A percentile compares a stretch with the other conserved stretches of the same genome.
phyloP scores from a whole-genome alignment of 2,888 invertebrate genomes.

The Plagiodera versicolora region DNA sequence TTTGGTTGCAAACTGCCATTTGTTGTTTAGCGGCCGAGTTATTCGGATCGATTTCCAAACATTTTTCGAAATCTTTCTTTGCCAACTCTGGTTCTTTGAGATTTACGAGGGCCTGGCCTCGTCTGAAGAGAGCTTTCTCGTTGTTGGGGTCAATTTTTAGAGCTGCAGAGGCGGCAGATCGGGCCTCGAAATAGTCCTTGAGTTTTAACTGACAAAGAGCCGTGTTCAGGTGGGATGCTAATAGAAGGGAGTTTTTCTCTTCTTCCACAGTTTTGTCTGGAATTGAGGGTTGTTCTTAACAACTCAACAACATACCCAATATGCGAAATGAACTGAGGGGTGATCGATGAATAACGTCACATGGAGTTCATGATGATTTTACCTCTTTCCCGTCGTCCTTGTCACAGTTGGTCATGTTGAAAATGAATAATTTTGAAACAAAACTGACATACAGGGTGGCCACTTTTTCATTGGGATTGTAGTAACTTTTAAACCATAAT shows the following conservation, averaged over 20 bases:
- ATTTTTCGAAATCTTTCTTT: conserved; percentile 67
- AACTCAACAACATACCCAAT: no score
- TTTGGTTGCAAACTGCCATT: conserved; percentile 69
- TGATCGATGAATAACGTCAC: no score
- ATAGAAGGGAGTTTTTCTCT: conserved; percentile 60
- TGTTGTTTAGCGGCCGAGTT: conserved; percentile 89
- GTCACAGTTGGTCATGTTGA: no score
- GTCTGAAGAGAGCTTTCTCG: conserved; percentile 87
- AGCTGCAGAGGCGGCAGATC: conserved; percentile 75
- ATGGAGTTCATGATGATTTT: no score
- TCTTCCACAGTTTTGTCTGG: conserved; percentile 54
- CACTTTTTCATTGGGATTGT: no score
- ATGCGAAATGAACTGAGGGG: no score
- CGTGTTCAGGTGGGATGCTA: conserved; percentile 78
- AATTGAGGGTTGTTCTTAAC: conserved; percentile 14
- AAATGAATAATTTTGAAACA: no score
- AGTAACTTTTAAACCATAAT: no score
- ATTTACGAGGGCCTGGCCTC: conserved; percentile 78
- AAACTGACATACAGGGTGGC: no score
- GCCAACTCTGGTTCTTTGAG: conserved; percentile 80
- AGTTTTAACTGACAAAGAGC: conserved; percentile 79
- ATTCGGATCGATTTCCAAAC: conserved; percentile 76
- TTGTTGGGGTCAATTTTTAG: conserved; percentile 73
- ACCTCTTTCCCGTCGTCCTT: no score
- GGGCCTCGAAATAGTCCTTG: conserved; percentile 70